A percentile compares a stretch with the other conserved stretches of the same genome.
phyloP scores from a whole-genome alignment of 2,113 vertebrate genomes.

The Vulpes ferrilata region DNA sequence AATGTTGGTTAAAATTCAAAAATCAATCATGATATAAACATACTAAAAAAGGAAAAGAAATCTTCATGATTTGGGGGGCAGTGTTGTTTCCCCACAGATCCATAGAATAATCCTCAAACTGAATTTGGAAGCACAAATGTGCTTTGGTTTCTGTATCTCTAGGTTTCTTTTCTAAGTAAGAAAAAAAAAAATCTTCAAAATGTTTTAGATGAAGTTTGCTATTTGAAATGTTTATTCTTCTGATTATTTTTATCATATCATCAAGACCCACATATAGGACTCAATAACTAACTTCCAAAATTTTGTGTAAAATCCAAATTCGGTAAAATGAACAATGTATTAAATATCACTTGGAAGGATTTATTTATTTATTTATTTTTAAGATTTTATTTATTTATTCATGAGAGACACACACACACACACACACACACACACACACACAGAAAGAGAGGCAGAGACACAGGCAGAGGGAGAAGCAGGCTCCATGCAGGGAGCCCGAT shows the following conservation, averaged over 20 bases:
- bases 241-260: not conserved
- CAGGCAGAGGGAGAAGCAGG: no score
- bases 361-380: no score
- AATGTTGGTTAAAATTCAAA: not conserved
- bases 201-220: not conserved
- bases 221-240: constrained; percentile 28
- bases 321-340: not conserved
- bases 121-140: not conserved
- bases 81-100: not conserved
- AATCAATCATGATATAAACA: not conserved
- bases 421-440: no score
- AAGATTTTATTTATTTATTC: no score
- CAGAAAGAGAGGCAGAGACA: no score
- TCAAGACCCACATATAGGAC: not conserved
- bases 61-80: not conserved
- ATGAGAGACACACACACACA: no score
- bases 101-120: not conserved
- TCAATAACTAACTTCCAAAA: not conserved
- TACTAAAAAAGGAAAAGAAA: not conserved
- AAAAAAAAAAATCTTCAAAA: not conserved
- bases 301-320: not conserved
- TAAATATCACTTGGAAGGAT: not conserved
- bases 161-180: not conserved
- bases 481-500: no score
- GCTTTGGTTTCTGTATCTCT: not conserved